Base-by-base conservation (phyloP, 35 echinoderm and acorn worm genomes). In the Apostichopus californicus region DNA sequence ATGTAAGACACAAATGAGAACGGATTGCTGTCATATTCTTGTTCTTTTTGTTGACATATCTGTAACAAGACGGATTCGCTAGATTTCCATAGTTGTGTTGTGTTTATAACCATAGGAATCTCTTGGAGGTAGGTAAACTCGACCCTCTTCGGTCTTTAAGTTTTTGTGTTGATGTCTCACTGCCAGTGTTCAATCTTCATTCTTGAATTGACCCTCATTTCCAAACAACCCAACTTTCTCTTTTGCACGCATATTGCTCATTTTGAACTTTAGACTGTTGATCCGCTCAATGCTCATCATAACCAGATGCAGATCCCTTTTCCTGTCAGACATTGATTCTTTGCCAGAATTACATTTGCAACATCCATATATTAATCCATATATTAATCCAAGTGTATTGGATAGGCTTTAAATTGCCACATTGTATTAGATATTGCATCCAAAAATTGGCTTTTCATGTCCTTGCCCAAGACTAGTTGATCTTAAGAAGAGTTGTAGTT, bases 371-470 rank as follows among this genome's bases (percentile, higher is more conserved):
- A 28, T 28, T 28, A 28, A 28, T 28, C 26, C 26, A 28, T 28
- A 28, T 28, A 28, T 28, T 28, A 28, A 28, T 28, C 26, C 26
- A 28, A 28, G 26, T 28, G 26, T 28, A 1, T 28, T 28, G 88
- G 88, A 61, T 90, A 90, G 20, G 88, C 71, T 55, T 77, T 90
- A 56, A 53, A 90, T n/a, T 34, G 12, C 88, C 88, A 90, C 12
- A 90, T 77, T 7, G 9, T 14, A 78, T 90, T 90, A 5, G 88
- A 21, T 54, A 90, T n/a, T 8, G 70, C 64, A 78, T 90, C 88
- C 8, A 90, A 54, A 71, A 90, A 77, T 17, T 90, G 88, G 52
- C 88, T 56, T 90, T 90, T 90, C 9, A 77, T 64, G 56, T 90
- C 88, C 52, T 28, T 90, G 15, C 88, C 21, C 26, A 90, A 56